These are phyloP conservation scores for Zaprionus ornatus DNA, from an alignment of 1,140 invertebrate genomes.

Conservation along the genomic window DNA sequence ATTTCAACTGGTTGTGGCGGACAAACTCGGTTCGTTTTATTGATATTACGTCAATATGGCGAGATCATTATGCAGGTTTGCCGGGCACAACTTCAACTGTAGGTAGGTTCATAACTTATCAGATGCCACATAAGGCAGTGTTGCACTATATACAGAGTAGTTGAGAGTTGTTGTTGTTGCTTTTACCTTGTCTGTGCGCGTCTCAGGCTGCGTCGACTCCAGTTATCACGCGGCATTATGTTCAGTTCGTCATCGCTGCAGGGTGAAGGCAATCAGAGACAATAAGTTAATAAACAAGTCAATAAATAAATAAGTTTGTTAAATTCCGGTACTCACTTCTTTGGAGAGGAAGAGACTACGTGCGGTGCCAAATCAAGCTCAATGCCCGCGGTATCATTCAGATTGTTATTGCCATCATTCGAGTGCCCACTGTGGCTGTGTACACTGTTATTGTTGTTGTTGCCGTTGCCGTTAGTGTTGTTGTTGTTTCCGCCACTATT, in stretches of 20 bases:
- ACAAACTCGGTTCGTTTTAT: constrained; percentile 24
- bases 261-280: constrained; percentile 28
- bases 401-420: constrained; percentile 65
- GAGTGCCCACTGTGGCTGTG: constrained; percentile 31
- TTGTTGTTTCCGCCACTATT: constrained; percentile 24
- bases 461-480: constrained; percentile 20
- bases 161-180: neutral
- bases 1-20: constrained; percentile 30
- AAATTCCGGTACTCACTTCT: constrained; percentile 59
- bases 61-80: constrained; percentile 17
- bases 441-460: constrained; percentile 35
- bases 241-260: constrained; percentile 83
- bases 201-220: constrained; percentile 90
- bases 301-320: too few species aligned
- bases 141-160: neutral
- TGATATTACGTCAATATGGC: constrained; percentile 46
- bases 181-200: constrained; percentile 89
- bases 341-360: constrained; percentile 65
- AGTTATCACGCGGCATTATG: constrained; percentile 88
- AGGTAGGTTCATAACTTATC: neutral
- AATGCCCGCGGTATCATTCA: constrained; percentile 70
- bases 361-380: constrained; percentile 82
- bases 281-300: constrained; percentile 51
- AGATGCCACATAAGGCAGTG: too few species aligned
- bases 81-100: neutral